These are phyloP conservation scores for Peucedramus taeniatus DNA, from an alignment of 2,113 vertebrate species.

Conservation along the genomic window DNA sequence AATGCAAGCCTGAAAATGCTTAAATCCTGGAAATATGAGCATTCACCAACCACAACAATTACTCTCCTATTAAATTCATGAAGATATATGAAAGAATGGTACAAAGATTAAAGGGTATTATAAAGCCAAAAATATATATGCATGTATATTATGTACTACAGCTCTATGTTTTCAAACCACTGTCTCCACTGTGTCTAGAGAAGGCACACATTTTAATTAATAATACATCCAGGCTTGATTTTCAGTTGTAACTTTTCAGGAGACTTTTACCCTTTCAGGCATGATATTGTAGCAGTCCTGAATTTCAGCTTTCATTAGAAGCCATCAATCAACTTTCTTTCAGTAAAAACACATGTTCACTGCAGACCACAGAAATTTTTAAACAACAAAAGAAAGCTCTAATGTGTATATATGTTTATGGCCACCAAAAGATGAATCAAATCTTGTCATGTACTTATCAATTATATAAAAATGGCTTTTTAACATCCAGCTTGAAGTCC, in stretches of 20 bases:
- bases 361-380: slow-evolving; percentile 6
- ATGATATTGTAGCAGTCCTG: slow-evolving; percentile 22
- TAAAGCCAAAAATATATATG: slow-evolving; percentile 49
- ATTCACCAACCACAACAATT: slow-evolving; percentile 33
- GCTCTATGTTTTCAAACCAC: slow-evolving; percentile 55
- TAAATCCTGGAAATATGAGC: not conserved
- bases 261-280: slow-evolving; percentile 37
- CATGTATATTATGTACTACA: not conserved
- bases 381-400: slow-evolving; percentile 12
- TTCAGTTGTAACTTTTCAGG: slow-evolving; percentile 43
- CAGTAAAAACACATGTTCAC: slow-evolving; percentile 49
- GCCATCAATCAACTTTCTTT: slow-evolving; percentile 43
- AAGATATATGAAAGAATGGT: slow-evolving; percentile 27
- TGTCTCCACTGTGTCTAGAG: slow-evolving; percentile 63
- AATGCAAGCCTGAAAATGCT: not conserved
- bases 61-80: slow-evolving; percentile 47
- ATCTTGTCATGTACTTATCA: not conserved
- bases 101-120: slow-evolving; percentile 56
- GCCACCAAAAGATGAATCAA: not conserved
- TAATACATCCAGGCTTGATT: slow-evolving; percentile 32
- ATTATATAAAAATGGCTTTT: not conserved
- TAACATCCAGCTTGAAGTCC: not conserved
- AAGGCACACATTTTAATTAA: slow-evolving; percentile 56
- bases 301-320: slow-evolving; percentile 36
- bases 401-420: not conserved